Percentiles rank a stretch among this genome's conserved stretches.
Evolutionary conservation across 2,888 invertebrate genomes (phyloP).

Genomic region (Drosophila barbarae): DNA sequence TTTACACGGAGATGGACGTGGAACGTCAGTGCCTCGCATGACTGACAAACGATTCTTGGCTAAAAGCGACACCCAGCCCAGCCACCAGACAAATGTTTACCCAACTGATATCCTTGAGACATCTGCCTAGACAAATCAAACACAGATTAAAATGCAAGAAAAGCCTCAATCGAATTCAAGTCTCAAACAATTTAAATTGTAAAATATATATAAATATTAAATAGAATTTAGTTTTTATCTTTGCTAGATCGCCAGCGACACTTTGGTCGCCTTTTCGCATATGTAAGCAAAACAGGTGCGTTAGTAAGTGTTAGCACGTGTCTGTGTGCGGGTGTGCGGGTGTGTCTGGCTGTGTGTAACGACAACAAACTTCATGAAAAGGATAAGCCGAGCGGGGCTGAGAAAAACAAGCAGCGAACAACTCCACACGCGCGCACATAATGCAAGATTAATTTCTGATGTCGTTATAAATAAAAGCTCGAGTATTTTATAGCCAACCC

Average conservation of each 20-base stretch:
- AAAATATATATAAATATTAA: background rate
- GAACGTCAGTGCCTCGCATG: slow-evolving; percentile 42
- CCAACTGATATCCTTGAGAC: slow-evolving; percentile 2
- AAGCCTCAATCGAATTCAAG: background rate
- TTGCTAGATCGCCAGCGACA: slow-evolving; percentile 9
- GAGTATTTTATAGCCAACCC: slow-evolving; percentile 59
- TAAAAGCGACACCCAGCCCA: slow-evolving; percentile 12
- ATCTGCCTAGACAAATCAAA: background rate
- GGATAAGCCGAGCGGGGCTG: slow-evolving; percentile 48
- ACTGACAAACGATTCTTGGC: slow-evolving; percentile 42
- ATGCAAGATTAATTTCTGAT: slow-evolving; percentile 72
- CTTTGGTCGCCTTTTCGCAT: slow-evolving; percentile 34
- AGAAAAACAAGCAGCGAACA: slow-evolving; percentile 29
- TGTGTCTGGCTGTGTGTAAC: slow-evolving; percentile 31
- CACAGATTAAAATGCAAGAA: background rate
- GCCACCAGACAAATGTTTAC: slow-evolving; percentile 53
- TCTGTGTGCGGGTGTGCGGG: slow-evolving; percentile 16
- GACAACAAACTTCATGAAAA: slow-evolving; percentile 64
- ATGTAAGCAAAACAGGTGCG: slow-evolving; percentile 28
- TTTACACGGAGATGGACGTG: slow-evolving; percentile 41
- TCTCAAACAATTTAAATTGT: background rate
- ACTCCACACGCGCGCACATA: slow-evolving; percentile 57
- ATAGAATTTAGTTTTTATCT: background rate
- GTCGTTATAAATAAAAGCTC: slow-evolving; percentile 71
- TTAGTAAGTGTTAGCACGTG: slow-evolving; percentile 35